Base-by-base conservation (phyloP, 2,797 vertebrate genomes). In the Acipenser oxyrinchus region DNA sequence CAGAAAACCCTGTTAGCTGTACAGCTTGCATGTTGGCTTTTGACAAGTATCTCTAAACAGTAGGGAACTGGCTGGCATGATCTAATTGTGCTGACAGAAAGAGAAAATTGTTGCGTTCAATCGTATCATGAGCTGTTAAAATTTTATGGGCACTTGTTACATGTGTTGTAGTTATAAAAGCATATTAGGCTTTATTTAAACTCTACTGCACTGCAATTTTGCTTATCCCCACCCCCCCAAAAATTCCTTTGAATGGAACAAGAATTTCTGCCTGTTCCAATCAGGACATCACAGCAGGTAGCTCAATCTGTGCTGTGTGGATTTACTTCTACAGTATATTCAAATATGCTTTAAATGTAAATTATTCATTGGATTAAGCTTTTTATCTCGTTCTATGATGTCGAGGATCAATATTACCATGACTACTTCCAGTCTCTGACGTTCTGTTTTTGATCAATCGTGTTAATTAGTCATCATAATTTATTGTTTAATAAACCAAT, bases 131-230 rank as follows among this genome's bases (percentile, higher is more conserved):
- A n/a, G 9, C 52, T 3, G 52, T 55, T 55, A 55, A 55, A 55
- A 10, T 55, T 55, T 4, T 55, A 10, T 55, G 52, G 9, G 2
- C 9, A 5, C n/a, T 55, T 37, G 72, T 66, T 72, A 50, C 23
- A 55, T 71, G 82, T 81, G 81, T 84, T 81, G 74, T 75, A 81
- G 79, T 67, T 62, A 67, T 49, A 68, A 65, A 55, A 10, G 52
- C 7, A 55, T 55, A 55, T 55, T 55, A 37, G 23, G 8, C 49
- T 68, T 63, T 49, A 13, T 59, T 59, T 64, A 63, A 57, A 13
- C 51, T 48, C 23, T 61, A 62, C 60, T 7, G 13, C 9, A 10
- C n/a, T 12, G 5, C 8, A 59, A 67, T 61, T 57, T 51, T 67
- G 58, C 59, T 15, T 62, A 18, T 23, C 66, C 60, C 48, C 13